Base-by-base conservation (phyloP, 2,797 vertebrate species). In the Tinamus major region DNA sequence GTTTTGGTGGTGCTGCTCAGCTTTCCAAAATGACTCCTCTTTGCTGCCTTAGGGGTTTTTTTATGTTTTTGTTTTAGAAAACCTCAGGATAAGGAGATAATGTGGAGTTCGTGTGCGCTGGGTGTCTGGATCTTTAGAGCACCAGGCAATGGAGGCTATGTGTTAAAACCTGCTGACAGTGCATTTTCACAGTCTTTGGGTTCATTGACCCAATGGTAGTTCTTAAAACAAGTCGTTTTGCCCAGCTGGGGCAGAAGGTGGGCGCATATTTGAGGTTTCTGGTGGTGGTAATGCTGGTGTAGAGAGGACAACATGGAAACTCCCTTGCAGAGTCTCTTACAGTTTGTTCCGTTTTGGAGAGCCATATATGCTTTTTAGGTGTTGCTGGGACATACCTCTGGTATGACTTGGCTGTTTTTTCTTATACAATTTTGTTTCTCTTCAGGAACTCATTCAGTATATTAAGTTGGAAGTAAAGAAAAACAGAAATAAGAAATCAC, bases 381-480 rank as follows among this genome's bases (percentile, higher is more conserved):
- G 80, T 35, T 71, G 80, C 85, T 91, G 17, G 79, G 92, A 95
- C 79, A 71, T 82, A 70, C 74, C 53, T 96, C 87, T 88, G 79
- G 92, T 96, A 89, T 91, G 24, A 90, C 86, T 76, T 91, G 89
- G 79, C 89, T 85, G 35, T 90, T 71, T 96, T 91, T 93, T 89
- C 85, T 94, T 79, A 39, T 85, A 29, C 37, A 92, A 56, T 94
- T 95, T 91, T 96, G 41, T 92, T 97, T 96, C 74, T 79, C 93
- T 97, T 96, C 94, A 95, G 93, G 70, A 96, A 95, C 96, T 96
- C 31, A 83, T 92, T 85, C 88, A 79, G 46, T 51, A 86, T 85
- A 76, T 82, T 91, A 67, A 80, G 91, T 90, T 94, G 85, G 86
- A 94, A 96, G 93, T 97, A 35, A 92, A 90, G 68, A 8, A 74